A percentile compares a stretch with the other conserved stretches of the same genome.
These are phyloP conservation scores for Porphyrio hochstetteri DNA, from an alignment of 2,113 vertebrate genomes.

Conservation along the genomic window DNA sequence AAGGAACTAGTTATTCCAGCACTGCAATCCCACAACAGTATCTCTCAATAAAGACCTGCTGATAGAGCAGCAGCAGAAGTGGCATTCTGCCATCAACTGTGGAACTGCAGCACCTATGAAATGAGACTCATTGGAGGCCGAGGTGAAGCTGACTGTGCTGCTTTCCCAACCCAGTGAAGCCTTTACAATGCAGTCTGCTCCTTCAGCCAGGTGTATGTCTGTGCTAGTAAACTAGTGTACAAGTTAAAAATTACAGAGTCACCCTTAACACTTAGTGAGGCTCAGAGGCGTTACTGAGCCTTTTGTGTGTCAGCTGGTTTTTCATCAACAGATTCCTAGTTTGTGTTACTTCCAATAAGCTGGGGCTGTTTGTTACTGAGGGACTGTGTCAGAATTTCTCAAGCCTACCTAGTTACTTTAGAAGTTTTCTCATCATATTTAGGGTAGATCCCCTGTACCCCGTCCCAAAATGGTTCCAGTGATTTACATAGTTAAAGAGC, in stretches of 20 bases:
- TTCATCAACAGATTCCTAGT: neutral
- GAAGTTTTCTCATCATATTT: conserved; percentile 83
- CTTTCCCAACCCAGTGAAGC: neutral
- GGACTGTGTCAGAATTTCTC: neutral
- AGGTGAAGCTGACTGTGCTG: neutral
- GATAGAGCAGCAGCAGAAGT: neutral
- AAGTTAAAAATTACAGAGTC: neutral
- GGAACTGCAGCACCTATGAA: neutral
- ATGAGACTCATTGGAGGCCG: neutral
- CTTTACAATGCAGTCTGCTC: neutral
- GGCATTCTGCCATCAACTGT: neutral
- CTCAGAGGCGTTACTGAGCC: neutral
- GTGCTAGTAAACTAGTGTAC: neutral
- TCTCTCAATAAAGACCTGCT: neutral
- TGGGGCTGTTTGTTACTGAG: neutral
- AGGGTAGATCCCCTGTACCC: conserved; percentile 86
- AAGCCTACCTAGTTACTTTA: conserved; percentile 71
- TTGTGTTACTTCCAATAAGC: neutral
- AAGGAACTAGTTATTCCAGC: neutral
- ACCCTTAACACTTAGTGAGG: neutral
- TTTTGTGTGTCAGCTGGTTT: neutral
- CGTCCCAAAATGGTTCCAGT: conserved; percentile 95
- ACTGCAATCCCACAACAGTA: neutral
- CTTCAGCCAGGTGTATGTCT: neutral
- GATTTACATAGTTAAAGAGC: conserved; percentile 93